Percentiles rank a stretch among this genome's conserved stretches.
Conservation (phyloP, 1,140 invertebrate species). For the Elysia chlorotica region DNA sequence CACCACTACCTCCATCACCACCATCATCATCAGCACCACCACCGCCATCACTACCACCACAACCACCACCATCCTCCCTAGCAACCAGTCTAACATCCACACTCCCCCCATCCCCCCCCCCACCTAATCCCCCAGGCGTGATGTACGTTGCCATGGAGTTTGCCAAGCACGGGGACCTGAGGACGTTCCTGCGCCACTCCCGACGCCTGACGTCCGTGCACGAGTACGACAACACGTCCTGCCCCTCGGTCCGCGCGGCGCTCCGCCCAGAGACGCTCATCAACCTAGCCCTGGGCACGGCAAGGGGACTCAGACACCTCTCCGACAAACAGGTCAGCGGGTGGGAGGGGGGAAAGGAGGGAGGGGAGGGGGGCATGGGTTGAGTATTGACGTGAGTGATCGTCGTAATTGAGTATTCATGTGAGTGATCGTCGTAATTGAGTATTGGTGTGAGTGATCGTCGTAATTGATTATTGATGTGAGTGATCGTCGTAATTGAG, state of each 20-base stretch:
- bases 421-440: too few species aligned
- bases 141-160: conserved; percentile 57
- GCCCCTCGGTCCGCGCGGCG: conserved; percentile 19
- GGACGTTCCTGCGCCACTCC: conserved; percentile 47
- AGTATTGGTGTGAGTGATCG: too few species aligned
- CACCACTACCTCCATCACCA: too few species aligned
- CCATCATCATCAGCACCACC: too few species aligned
- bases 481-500: too few species aligned
- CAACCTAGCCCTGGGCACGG: conserved; percentile 47
- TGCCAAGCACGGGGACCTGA: conserved; percentile 48
- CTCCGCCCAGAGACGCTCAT: conserved; percentile 35
- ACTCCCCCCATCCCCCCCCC: background rate
- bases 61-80: too few species aligned
- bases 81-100: background rate
- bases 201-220: conserved; percentile 41
- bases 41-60: too few species aligned
- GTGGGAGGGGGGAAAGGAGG: too few species aligned
- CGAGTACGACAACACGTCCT: conserved; percentile 44
- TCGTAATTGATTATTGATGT: too few species aligned
- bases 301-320: conserved; percentile 46
- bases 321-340: conserved; percentile 49
- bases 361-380: too few species aligned
- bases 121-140: conserved; percentile 33
- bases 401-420: too few species aligned
- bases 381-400: too few species aligned